A percentile compares a stretch with the other conserved stretches of the same genome.
Evolutionary conservation across 1,140 invertebrate species (phyloP).

Genomic region (Megathymus violae): DNA sequence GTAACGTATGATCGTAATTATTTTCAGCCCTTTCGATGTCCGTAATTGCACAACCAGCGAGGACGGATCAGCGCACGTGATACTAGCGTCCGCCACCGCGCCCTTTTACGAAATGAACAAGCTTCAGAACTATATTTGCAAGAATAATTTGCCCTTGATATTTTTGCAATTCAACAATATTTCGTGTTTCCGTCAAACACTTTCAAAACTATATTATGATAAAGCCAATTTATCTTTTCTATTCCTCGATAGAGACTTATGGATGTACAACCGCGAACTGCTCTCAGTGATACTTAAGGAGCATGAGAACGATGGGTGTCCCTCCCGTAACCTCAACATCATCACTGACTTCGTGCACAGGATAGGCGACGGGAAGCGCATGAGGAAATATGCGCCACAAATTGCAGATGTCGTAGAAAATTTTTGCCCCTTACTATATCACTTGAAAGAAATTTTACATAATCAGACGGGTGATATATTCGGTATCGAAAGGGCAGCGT

Average conservation of each 20-base stretch:
- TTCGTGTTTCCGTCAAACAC: slow-evolving; percentile 4
- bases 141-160: not conserved
- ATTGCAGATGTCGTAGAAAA: slow-evolving; percentile 5
- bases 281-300: too few species aligned
- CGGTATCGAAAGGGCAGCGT: slow-evolving; percentile 15
- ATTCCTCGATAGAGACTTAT: not conserved
- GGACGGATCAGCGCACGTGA: too few species aligned
- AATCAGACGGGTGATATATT: not conserved
- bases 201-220: not conserved
- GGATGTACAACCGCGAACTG: too few species aligned
- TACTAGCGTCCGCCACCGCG: too few species aligned
- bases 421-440: slow-evolving; percentile 2
- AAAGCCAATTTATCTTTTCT: not conserved
- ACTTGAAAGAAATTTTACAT: slow-evolving; percentile 3
- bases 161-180: not conserved
- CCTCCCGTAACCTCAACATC: too few species aligned
- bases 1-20: too few species aligned
- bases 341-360: not conserved
- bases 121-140: not conserved
- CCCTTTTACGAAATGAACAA: too few species aligned
- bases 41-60: too few species aligned
- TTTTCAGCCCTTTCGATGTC: too few species aligned
- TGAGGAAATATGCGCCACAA: slow-evolving; percentile 1
- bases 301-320: too few species aligned
- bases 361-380: not conserved